Evolutionary conservation across 2,888 invertebrate genomes (phyloP), one percentile per base, ranked within the genome.

Genomic region (Stenotaenia linearis): DNA sequence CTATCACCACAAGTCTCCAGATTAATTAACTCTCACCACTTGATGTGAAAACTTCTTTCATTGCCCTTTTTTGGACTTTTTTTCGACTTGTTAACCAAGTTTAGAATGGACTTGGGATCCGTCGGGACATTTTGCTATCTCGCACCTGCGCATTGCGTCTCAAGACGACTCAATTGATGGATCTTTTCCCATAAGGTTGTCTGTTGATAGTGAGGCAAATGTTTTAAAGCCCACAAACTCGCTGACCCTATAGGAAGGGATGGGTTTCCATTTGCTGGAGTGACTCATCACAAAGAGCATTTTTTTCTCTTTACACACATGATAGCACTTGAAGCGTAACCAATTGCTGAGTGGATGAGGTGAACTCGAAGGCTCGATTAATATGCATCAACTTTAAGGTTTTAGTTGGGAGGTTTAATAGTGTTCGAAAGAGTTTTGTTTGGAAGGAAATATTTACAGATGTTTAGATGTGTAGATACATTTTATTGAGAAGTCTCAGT

Each of bases 321-420:
- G 69, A 69, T 69, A 69, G 69, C 69, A 28, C 69, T 69, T 69
- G 69, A 69, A 69, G 69, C 69, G 69, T 69, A 69, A 69, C 69
- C 69, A 69, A 69, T 69, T 69, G 69, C 15, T 25, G 69, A 69
- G 69, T 69, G 69, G 69, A 23, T 28, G 69, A 69, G 69, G 69
- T 69, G 69, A 69, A 69, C 69, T 69, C 9, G 5, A 15, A 50
- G 18, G 18, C 69, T 69, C n/a, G 69, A 69, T 69, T 69, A 69
- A 69, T 69, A 69, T 69, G 69, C 69, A 69, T 28, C 69, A 25
- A 69, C 10, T 32, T 32, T 32, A 6, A 32, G 5, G 9, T 32
- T 32, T 32, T 9, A 32, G 4, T 32, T 32, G 9, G 5, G 32
- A 32, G 9, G 32, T 32, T 4, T 6, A 32, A 32, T 6, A 32